These are phyloP conservation scores for Ptychobarbus kaznakovi DNA, from an alignment of 2,797 vertebrate species.

Conservation along the genomic window DNA sequence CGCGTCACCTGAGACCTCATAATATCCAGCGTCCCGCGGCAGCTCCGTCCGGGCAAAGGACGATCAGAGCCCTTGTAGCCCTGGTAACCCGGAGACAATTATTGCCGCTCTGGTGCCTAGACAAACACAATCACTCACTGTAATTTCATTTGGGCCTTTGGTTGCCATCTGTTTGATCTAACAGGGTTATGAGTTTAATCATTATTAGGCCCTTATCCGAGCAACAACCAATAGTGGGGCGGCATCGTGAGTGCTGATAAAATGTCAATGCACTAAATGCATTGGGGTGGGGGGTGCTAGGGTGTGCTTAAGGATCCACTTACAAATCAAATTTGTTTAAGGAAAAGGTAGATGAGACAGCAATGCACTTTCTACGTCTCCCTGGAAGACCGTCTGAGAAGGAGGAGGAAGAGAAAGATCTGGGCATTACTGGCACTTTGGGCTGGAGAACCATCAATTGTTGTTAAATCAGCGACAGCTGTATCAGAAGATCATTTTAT, in stretches of 20 bases:
- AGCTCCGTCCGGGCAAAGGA: constrained; percentile 4
- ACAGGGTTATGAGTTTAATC: constrained; percentile 70
- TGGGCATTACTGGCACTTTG: not conserved
- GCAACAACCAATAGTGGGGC: constrained; percentile 65
- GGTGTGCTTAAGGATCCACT: constrained; percentile 73
- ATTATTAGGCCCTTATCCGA: constrained; percentile 67
- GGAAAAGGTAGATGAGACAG: constrained; percentile 64
- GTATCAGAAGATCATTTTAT: not conserved
- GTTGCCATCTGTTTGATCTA: constrained; percentile 73
- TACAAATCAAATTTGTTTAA: constrained; percentile 79
- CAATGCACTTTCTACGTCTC: constrained; percentile 55
- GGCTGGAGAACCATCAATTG: not conserved
- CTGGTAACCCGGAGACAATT: constrained; percentile 68
- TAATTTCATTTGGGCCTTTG: constrained; percentile 76
- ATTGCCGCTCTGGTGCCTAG: constrained; percentile 72
- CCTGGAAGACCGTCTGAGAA: constrained; percentile 46
- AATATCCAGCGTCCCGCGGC: constrained; percentile 42
- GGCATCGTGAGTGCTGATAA: constrained; percentile 77
- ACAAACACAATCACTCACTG: constrained; percentile 75
- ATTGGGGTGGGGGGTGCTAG: constrained; percentile 68
- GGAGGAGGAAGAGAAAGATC: constrained; percentile 20
- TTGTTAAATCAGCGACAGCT: not conserved
- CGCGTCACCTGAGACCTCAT: constrained; percentile 47
- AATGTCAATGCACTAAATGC: constrained; percentile 82
- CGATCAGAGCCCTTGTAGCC: constrained; percentile 66